Conservation (phyloP, 2,888 invertebrate species). For the Synanthedon myopaeformis region DNA sequence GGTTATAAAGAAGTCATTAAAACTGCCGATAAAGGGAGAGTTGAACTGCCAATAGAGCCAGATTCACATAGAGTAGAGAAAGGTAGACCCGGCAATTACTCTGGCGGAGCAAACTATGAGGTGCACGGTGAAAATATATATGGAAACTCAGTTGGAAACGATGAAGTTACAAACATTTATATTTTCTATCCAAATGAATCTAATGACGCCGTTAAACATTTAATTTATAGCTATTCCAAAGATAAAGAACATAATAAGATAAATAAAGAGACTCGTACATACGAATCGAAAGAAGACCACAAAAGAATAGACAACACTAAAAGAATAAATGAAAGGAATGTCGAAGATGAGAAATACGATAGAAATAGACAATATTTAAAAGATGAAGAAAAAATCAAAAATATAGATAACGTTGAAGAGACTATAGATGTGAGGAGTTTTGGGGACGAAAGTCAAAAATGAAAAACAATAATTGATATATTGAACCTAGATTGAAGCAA, state of each 20-base stretch:
- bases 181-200: constrained; percentile 26
- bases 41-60: no score
- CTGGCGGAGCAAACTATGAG: constrained; percentile 5
- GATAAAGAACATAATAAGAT: not conserved
- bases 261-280: not conserved
- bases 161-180: constrained; percentile 40
- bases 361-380: no score
- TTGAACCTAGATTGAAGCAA: no score
- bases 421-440: no score
- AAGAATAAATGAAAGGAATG: not conserved
- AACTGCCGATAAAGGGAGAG: no score
- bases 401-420: no score
- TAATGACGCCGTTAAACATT: constrained; percentile 10
- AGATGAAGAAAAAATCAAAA: no score
- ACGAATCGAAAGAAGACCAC: not conserved
- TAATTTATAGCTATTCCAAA: constrained; percentile 2
- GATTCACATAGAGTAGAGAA: not conserved
- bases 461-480: no score
- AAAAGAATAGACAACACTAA: not conserved
- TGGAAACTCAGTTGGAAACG: constrained; percentile 30
- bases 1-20: no score
- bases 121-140: constrained; percentile 17
- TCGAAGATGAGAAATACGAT: not conserved
- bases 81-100: not conserved
- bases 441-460: no score